These are phyloP conservation scores for Bolinopsis microptera DNA, from an alignment of 37 sponge, comb jelly and placozoan genomes.

Conservation along the genomic window DNA sequence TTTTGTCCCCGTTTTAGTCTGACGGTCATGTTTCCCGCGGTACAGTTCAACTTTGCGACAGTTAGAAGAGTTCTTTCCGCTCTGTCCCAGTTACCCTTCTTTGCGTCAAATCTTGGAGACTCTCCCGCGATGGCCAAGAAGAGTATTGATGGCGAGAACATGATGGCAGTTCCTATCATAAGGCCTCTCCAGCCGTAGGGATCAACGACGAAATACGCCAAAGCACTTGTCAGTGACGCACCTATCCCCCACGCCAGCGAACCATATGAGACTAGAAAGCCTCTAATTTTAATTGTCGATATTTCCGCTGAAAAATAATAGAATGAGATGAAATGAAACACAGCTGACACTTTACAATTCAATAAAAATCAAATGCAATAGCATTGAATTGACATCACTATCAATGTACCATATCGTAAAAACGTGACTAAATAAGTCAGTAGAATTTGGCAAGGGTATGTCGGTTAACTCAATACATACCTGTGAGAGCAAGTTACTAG, in stretches of 20 bases:
- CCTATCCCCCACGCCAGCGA: slow-evolving; percentile 16
- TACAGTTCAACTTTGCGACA: neutral
- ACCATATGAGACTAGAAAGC: neutral
- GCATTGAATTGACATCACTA: too few species aligned
- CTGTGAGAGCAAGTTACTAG: too few species aligned
- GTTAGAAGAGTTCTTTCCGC: neutral
- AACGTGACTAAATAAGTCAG: too few species aligned
- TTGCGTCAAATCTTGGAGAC: slow-evolving; percentile 1
- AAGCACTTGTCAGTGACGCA: neutral
- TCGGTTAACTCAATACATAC: too few species aligned
- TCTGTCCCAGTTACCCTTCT: neutral
- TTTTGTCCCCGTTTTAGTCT: neutral
- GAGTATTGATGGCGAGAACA: slow-evolving; percentile 21
- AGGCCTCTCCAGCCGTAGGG: slow-evolving; percentile 36
- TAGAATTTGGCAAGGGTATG: too few species aligned
- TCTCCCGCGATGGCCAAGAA: neutral
- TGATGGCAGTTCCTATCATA: slow-evolving; percentile 6
- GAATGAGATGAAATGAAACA: neutral
- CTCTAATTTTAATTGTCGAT: neutral
- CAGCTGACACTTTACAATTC: too few species aligned
- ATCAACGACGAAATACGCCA: neutral
- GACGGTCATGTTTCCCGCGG: neutral
- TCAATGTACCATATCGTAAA: too few species aligned
- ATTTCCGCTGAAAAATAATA: neutral
- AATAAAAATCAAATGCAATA: too few species aligned